Evolutionary conservation across 2,888 invertebrate species (phyloP).

Genomic region (Gymnocheta viridis): DNA sequence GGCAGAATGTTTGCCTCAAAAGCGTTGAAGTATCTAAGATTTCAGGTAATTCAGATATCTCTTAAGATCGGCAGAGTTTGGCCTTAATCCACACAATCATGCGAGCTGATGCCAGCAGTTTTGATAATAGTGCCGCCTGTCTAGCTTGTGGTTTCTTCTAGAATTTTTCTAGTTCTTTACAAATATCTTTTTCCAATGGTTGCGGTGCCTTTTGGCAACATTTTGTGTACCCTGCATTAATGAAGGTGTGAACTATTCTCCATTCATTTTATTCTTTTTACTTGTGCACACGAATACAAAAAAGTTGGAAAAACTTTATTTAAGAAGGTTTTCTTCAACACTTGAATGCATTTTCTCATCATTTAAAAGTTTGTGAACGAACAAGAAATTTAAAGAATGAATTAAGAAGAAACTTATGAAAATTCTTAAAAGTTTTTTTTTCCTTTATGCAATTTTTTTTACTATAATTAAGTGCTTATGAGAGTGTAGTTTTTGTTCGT

Average conservation of each 20-base stretch:
- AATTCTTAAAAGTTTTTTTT: constrained; percentile 34
- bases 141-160: too few species aligned
- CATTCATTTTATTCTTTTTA: constrained; percentile 3
- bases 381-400: constrained; percentile 16
- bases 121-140: neutral
- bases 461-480: constrained; percentile 51
- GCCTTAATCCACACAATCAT: neutral
- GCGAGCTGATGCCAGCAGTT: neutral
- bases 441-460: neutral
- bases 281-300: neutral
- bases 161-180: neutral
- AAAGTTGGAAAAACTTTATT: constrained; percentile 30
- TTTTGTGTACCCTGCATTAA: constrained; percentile 1
- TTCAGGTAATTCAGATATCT: neutral
- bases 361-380: constrained; percentile 44
- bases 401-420: constrained; percentile 26
- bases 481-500: constrained; percentile 10
- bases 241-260: constrained; percentile 36
- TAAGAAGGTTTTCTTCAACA: constrained; percentile 45
- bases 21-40: neutral
- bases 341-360: constrained; percentile 67
- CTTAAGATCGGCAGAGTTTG: neutral
- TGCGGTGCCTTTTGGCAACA: neutral
- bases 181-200: too few species aligned
- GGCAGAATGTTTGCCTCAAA: neutral